Percentiles rank a stretch among this genome's conserved stretches.
phyloP scores from a whole-genome alignment of 2,888 invertebrate species.

The Melangyna quadrimaculata region DNA sequence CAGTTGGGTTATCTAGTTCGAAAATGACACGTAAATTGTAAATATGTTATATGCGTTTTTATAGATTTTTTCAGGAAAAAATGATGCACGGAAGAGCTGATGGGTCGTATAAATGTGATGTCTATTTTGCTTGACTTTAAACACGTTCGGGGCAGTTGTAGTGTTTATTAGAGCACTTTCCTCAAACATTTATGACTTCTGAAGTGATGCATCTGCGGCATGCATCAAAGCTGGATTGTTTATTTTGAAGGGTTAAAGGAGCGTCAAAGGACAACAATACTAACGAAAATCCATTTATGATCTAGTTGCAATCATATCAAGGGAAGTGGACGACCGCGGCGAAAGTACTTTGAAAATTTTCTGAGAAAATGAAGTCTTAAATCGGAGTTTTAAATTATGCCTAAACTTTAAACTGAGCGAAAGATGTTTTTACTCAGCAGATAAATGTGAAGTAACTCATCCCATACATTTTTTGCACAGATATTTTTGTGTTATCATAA shows the following conservation, averaged over 20 bases:
- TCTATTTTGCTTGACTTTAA: slow-evolving; percentile 46
- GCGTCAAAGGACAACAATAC: slow-evolving; percentile 16
- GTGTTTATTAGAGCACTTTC: slow-evolving; percentile 23
- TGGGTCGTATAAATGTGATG: slow-evolving; percentile 44
- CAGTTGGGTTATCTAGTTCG: slow-evolving; percentile 55
- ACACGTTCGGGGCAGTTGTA: slow-evolving; percentile 27
- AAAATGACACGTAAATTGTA: slow-evolving; percentile 18
- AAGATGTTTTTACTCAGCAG: no score
- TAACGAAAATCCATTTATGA: slow-evolving; percentile 44
- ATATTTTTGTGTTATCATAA: no score
- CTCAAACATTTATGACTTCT: slow-evolving; percentile 24
- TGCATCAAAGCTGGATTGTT: slow-evolving; percentile 14
- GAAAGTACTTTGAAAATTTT: slow-evolving; percentile 16
- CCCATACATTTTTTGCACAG: no score
- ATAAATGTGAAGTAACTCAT: no score
- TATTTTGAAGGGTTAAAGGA: background rate
- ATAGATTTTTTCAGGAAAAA: background rate
- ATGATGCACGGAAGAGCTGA: background rate
- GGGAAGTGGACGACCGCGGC: background rate
- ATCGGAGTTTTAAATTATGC: no score
- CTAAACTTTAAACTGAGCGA: no score
- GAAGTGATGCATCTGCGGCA: slow-evolving; percentile 34
- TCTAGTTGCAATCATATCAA: slow-evolving; percentile 2
- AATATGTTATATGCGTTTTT: slow-evolving; percentile 12
- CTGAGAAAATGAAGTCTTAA: background rate